Evolutionary conservation across 2,888 invertebrate genomes (phyloP), one percentile per base, ranked within the genome.

Genomic region (Salpingus planirostris): DNA sequence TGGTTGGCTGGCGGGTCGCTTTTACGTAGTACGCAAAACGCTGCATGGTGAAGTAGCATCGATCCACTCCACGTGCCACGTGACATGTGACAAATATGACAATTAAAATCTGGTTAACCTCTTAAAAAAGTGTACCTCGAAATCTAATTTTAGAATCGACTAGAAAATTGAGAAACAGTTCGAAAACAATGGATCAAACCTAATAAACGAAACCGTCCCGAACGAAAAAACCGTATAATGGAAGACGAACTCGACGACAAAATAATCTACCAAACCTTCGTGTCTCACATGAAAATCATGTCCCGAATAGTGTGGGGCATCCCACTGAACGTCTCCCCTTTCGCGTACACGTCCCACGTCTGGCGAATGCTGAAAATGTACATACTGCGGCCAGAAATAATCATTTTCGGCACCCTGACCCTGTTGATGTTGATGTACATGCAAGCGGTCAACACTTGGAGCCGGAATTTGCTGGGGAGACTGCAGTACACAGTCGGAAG

Each of bases 231-330:
- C n/a, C n/a, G n/a, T n/a, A n/a, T 21, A 59, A 90, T 90, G 90
- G 90, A 90, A 76, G 89, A 90, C 80, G 88, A 88, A 70, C 70
- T 89, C 57, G 89, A 90, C 69, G 88, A 89, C 57, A 80, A 78
- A 73, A 80, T 89, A 55, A 71, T 89, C 55, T 85, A 87, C 66
- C 88, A 89, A 74, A 85, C 88, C 15, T 86, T 86, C 66, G 67
- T 85, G 47, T 85, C 87, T 47, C 85, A 88, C 64, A 78, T 85
- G 77, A 88, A 86, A 73, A 72, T 88, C 47, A 68, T 88, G 59
- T 87, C 88, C 29, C 80, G 84, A 63, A 73, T 81, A 58, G 77
- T 82, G 46, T 78, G 86, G 67, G 82, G 82, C 64, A 70, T 84
- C 55, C 82, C 82, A 50, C 67, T 86, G 54, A 85, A 84, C 68